phyloP scores from a whole-genome alignment of 2,888 invertebrate genomes.

The Alloscopus bannaensis region DNA sequence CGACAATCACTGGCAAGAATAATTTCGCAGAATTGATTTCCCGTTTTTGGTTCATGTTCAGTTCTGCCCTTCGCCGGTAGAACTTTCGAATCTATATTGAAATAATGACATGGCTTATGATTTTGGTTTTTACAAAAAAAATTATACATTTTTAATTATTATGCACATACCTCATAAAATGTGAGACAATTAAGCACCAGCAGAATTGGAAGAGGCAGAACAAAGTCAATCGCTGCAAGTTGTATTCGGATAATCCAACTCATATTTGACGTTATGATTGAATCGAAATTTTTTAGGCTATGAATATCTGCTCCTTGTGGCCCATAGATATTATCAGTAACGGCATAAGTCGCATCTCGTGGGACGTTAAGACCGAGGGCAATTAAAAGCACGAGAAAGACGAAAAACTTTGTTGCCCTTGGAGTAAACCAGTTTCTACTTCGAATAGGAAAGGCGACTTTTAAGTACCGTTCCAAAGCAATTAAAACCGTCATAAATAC shows the following conservation, averaged over 20 bases:
- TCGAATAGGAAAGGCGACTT: neutral
- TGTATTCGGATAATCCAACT: too few species aligned
- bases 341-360: neutral
- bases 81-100: too few species aligned
- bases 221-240: neutral
- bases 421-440: neutral
- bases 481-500: neutral
- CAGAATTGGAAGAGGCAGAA: neutral
- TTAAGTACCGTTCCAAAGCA: neutral
- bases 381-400: neutral
- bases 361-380: neutral
- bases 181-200: neutral
- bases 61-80: neutral
- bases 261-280: too few species aligned
- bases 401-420: neutral
- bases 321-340: neutral
- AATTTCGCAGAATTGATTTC: neutral
- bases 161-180: neutral
- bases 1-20: neutral
- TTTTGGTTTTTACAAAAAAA: too few species aligned
- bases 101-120: too few species aligned
- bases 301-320: neutral
- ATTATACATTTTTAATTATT: too few species aligned
- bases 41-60: neutral
- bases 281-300: too few species aligned